These are phyloP conservation scores for Digitonthophagus gazella DNA, from an alignment of 2,888 invertebrate species.

Conservation along the genomic window DNA sequence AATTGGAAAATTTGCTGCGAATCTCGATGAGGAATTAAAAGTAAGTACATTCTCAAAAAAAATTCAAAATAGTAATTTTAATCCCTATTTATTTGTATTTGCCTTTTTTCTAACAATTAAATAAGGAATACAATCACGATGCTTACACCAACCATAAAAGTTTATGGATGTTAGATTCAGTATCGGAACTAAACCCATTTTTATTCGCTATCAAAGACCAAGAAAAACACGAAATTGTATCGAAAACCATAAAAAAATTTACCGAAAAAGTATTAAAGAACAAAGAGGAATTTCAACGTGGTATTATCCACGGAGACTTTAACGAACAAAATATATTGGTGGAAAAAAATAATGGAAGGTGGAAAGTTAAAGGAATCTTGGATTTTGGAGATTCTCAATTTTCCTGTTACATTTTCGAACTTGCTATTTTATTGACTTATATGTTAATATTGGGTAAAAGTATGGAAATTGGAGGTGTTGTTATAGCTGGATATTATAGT, in stretches of 20 bases:
- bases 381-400: conserved; percentile 84
- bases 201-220: conserved; percentile 66
- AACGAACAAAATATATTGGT: conserved; percentile 84
- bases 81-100: not conserved
- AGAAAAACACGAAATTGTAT: conserved; percentile 58
- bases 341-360: conserved; percentile 42
- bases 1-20: conserved; percentile 71
- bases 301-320: conserved; percentile 84
- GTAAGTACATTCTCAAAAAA: conserved; percentile 50
- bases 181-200: conserved; percentile 69
- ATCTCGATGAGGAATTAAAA: conserved; percentile 65
- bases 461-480: conserved; percentile 62
- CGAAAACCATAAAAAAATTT: conserved; percentile 63
- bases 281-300: conserved; percentile 61
- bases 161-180: conserved; percentile 74
- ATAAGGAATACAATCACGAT: conserved; percentile 69
- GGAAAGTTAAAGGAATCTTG: conserved; percentile 67
- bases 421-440: conserved; percentile 80
- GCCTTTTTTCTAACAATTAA: not conserved
- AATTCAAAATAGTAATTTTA: conserved; percentile 2
- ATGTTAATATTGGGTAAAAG: conserved; percentile 69
- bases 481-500: conserved; percentile 75
- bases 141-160: conserved; percentile 64
- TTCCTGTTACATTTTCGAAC: conserved; percentile 76
- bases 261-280: conserved; percentile 63